phyloP scores from a whole-genome alignment of 2,888 invertebrate species.

The Gryllus longicercus region DNA sequence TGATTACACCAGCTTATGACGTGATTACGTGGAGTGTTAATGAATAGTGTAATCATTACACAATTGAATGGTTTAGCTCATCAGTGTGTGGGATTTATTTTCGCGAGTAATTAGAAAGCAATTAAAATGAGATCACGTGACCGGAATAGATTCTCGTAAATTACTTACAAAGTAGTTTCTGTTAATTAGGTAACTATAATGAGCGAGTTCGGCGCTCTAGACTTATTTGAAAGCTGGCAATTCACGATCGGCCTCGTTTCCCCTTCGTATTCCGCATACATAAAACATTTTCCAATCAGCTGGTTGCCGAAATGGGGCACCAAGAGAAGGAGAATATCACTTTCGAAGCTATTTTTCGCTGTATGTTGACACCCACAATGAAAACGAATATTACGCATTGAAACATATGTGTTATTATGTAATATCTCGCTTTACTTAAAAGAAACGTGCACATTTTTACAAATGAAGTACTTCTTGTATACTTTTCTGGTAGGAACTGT shows the following conservation, averaged over 20 bases:
- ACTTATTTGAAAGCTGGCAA: neutral
- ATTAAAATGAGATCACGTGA: slow-evolving; percentile 1
- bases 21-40: neutral
- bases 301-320: neutral
- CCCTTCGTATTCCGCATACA: neutral
- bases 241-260: neutral
- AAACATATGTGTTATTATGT: too few species aligned
- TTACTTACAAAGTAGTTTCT: slow-evolving; percentile 17
- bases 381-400: too few species aligned
- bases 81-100: neutral
- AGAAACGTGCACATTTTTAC: too few species aligned
- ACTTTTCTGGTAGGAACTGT: too few species aligned
- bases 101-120: neutral
- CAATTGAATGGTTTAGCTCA: slow-evolving; percentile 17
- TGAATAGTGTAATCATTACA: slow-evolving; percentile 17
- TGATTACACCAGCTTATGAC: neutral
- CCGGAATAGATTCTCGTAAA: neutral
- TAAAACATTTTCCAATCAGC: neutral
- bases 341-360: too few species aligned
- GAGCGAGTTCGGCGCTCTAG: neutral
- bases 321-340: too few species aligned
- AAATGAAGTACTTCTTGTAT: too few species aligned
- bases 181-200: slow-evolving; percentile 2
- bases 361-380: too few species aligned
- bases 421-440: too few species aligned